Base-by-base conservation (phyloP, 2,113 vertebrate genomes). In the Panthera uncia region DNA sequence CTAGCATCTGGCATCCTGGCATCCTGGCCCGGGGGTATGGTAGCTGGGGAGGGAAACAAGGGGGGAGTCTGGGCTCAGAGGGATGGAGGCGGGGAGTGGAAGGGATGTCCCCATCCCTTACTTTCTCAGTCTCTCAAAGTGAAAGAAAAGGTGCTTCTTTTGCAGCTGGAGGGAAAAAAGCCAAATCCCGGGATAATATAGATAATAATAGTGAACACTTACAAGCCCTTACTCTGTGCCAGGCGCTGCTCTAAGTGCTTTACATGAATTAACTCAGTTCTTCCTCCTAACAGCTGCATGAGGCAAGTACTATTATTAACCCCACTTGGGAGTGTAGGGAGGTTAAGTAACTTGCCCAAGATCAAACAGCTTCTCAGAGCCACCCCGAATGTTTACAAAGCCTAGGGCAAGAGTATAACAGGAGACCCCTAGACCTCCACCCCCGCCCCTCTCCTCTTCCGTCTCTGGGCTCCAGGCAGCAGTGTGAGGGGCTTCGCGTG, bases 201-300 rank as follows among this genome's bases (percentile, higher is more conserved):
- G 93, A 71, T 91, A 90, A 96, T 84, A 97, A 96, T 68, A 95
- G 95, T 57, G 71, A 84, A 87, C 21, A 45, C 93, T 93, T 89
- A 57, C 7, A 48, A 1, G 10, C 57, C 52, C 66, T 57, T 63
- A 45, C 73, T 55, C 48, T 25, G 86, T 27, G 45, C 80, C 82
- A 78, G 96, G 93, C 85, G n/a, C 76, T 3, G 52, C 92, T 94
- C 45, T 95, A 78, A 96, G 94, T 61, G 96, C 80, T 95, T 96
- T 85, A 36, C 36, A 23, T 63, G 80, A 97, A 90, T 95, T 85
- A 96, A 89, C 92, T 96, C 94, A 31, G 66, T 96, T 76, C 87
- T 68, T 93, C 41, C 86, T 82, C 76, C 41, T n/a, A 95, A 83
- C 79, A 80, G 55, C 80, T 82, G 82, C 61, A 16, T 18, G 74